Percentiles rank a stretch among this genome's conserved stretches.
Conservation (phyloP, 1,140 invertebrate genomes). For the Trichonephila clavata region DNA sequence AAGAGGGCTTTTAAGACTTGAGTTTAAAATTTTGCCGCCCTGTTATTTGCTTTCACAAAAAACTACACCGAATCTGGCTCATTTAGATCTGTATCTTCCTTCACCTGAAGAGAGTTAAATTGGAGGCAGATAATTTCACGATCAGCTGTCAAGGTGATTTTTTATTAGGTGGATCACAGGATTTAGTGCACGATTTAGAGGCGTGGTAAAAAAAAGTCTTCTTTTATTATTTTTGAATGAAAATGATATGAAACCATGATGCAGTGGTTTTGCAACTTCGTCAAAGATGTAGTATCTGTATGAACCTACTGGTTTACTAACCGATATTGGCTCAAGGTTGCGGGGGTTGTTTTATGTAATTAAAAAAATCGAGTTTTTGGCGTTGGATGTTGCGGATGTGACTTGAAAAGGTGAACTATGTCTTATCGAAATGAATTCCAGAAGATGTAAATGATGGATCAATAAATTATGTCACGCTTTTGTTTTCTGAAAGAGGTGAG, state of each 20-base stretch:
- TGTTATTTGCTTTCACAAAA: slow-evolving; percentile 22
- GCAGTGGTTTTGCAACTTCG: neutral
- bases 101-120: slow-evolving; percentile 12
- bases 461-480: no score
- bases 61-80: neutral
- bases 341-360: neutral
- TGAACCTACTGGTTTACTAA: slow-evolving; percentile 30
- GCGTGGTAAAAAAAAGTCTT: neutral
- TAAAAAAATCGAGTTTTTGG: neutral
- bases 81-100: slow-evolving; percentile 38
- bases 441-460: neutral
- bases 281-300: neutral
- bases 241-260: neutral
- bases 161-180: slow-evolving; percentile 12
- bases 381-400: neutral
- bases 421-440: neutral
- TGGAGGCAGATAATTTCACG: slow-evolving; percentile 30
- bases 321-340: neutral
- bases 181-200: neutral
- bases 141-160: neutral
- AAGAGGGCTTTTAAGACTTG: neutral
- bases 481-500: no score
- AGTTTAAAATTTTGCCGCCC: slow-evolving; percentile 11
- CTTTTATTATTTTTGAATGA: neutral
- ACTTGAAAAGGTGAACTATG: slow-evolving; percentile 8